Evolutionary conservation across 2,113 vertebrate species (phyloP).

Genomic region (Anolis sagrei): DNA sequence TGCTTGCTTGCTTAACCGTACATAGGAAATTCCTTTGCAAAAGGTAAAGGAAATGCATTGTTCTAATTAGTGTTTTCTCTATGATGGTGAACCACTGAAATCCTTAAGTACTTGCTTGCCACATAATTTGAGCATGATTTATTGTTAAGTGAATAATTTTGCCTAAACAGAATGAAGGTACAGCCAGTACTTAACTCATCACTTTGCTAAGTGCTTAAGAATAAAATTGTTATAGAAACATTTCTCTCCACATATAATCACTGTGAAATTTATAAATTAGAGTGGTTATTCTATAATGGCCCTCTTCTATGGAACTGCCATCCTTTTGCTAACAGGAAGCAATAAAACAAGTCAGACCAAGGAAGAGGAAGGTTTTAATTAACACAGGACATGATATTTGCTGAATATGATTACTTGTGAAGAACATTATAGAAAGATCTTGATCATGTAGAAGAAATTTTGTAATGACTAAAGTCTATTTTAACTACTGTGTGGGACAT

Average conservation of each 20-base stretch:
- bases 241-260: neutral
- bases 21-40: neutral
- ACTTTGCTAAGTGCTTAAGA: constrained; percentile 17
- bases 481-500: neutral
- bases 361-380: neutral
- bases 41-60: neutral
- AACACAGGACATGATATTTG: neutral
- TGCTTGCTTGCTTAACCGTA: neutral
- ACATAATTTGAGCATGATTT: constrained; percentile 16
- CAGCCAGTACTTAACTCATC: constrained; percentile 1
- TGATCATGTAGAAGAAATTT: neutral
- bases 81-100: constrained; percentile 7
- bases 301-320: neutral
- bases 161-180: constrained; percentile 11
- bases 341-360: neutral
- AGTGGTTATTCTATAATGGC: neutral
- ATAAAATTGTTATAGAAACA: neutral
- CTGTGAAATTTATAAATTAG: neutral
- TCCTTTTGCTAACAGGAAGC: neutral
- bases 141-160: constrained; percentile 31
- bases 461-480: neutral
- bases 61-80: constrained; percentile 1
- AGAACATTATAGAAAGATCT: neutral
- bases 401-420: neutral
- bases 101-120: neutral